Percentiles rank a stretch among this genome's conserved stretches.
Evolutionary conservation across 2,888 invertebrate species (phyloP).

Genomic region (Oxytorus armatus): DNA sequence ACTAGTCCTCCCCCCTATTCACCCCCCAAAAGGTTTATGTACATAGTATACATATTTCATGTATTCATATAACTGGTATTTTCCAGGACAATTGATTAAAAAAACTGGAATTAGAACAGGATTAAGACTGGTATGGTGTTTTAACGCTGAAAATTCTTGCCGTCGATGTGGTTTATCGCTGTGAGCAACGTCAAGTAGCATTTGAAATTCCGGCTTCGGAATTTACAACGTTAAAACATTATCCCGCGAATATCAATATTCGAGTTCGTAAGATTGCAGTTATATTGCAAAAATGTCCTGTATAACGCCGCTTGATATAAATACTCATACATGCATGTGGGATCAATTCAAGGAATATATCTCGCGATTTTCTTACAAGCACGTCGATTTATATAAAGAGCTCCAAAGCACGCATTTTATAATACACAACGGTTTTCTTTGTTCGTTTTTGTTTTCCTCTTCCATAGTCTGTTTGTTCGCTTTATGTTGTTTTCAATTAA

Average conservation of each 20-base stretch:
- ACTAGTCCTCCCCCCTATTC: conserved; percentile 3
- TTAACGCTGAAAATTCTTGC: conserved; percentile 9
- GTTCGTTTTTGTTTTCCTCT: conserved; percentile 21
- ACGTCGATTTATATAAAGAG: conserved; percentile 81
- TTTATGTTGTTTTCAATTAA: conserved; percentile 64
- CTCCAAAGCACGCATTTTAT: conserved; percentile 79
- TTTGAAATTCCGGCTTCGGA: neutral
- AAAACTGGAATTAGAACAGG: neutral
- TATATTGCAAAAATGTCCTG: conserved; percentile 17
- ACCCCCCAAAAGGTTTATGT: neutral
- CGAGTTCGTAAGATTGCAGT: conserved; percentile 8
- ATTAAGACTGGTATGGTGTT: conserved; percentile 22
- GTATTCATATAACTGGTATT: neutral
- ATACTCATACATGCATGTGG: neutral
- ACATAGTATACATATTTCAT: conserved; percentile 10
- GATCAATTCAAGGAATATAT: conserved; percentile 38
- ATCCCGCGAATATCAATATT: no score
- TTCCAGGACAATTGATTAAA: conserved; percentile 3
- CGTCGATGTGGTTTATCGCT: neutral
- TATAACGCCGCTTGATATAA: neutral
- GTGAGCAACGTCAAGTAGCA: neutral
- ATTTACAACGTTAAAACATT: no score
- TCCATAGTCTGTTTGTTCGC: conserved; percentile 24
- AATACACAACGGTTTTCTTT: conserved; percentile 72
- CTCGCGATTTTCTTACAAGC: conserved; percentile 73